Conservation (phyloP, 2,113 vertebrate genomes). For the Thermophis baileyi region DNA sequence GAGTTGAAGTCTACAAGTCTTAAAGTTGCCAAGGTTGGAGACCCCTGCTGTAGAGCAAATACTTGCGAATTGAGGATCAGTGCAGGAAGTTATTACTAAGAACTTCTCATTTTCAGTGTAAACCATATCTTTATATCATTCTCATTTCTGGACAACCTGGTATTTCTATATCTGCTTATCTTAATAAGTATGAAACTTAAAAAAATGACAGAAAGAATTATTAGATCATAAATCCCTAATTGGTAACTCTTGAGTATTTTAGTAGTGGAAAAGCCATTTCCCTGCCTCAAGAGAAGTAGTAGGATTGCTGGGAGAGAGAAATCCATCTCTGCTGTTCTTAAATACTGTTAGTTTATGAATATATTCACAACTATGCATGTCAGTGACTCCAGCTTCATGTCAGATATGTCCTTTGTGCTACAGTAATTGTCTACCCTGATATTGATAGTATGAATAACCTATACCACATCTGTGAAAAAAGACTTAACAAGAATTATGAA, state of each 20-base stretch:
- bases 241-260: neutral
- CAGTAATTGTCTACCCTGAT: neutral
- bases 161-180: neutral
- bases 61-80: neutral
- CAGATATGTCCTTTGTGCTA: neutral
- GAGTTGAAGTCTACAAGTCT: too few species aligned
- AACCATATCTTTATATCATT: neutral
- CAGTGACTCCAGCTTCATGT: neutral
- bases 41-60: neutral
- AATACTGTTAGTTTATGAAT: neutral
- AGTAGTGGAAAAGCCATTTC: neutral
- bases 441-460: neutral
- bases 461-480: neutral
- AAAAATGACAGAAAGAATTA: neutral
- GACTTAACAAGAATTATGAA: neutral
- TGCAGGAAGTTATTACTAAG: neutral
- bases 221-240: neutral
- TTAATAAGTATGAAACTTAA: neutral
- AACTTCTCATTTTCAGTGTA: neutral
- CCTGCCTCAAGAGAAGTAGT: neutral
- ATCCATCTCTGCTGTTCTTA: neutral
- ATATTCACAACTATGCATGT: neutral
- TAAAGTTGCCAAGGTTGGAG: too few species aligned
- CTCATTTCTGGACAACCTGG: neutral
- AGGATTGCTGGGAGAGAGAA: neutral